Evolutionary conservation across 2,113 vertebrate genomes (phyloP), one percentile per base, ranked within the genome.

Genomic region (Nymphicus hollandicus): DNA sequence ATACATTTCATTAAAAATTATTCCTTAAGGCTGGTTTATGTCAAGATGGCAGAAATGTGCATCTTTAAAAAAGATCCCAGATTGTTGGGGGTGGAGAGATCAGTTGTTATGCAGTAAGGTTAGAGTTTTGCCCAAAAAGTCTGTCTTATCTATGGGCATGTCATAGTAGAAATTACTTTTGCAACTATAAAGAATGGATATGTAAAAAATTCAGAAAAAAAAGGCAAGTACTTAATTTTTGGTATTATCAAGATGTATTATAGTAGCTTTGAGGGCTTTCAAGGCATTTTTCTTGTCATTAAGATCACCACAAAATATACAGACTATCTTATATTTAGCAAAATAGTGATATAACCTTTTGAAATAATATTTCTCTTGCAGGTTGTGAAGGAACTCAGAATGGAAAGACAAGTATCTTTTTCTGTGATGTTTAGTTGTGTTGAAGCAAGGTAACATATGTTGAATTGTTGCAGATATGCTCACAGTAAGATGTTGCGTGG

Each of bases 81-180:
- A 27, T 13, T 10, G 23, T 6, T 15, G 25, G 7, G 2, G 6
- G 10, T 2, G 4, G 4, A 17, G 3, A 27, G 22, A 28, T 35
- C 5, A 13, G 33, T 9, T 52, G 1, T 56, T 61, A 17, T 2
- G 11, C 11, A 24, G 0, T 39, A 37, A 41, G 10, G 31, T 69
- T 43, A 41, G 53, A 27, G 17, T 8, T 78, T 74, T 89, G 18
- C 13, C 9, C 14, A 41, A 52, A 65, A 10, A 31, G 11, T 19
- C 31, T 61, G 10, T 6, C 13, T 43, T 24, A 39, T 44, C 7
- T 63, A 70, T 15, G 44, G 64, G 24, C 27, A 73, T 77, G 31
- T 50, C 11, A 9, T 31, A 77, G 41, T 4, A 55, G 35, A 50
- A 71, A 47, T 31, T 0, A 64, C 11, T 71, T 43, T 4, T 63